phyloP scores from a whole-genome alignment of 2,888 invertebrate genomes.

The Bhutanitis thaidina region DNA sequence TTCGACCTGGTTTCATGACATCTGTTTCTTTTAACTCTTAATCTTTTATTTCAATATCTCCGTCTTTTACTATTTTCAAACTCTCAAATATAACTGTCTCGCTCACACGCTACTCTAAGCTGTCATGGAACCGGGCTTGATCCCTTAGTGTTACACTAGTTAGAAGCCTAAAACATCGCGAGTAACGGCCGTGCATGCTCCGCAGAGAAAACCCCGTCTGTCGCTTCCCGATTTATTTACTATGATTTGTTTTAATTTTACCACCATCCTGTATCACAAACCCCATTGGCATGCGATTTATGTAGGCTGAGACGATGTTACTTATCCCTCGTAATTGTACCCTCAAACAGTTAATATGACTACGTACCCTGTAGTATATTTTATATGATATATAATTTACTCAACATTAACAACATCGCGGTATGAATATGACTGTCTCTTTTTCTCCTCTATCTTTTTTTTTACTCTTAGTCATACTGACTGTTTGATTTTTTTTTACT shows the following conservation, averaged over 20 bases:
- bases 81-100: constrained; percentile 19
- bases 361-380: constrained; percentile 39
- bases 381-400: constrained; percentile 27
- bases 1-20: constrained; percentile 69
- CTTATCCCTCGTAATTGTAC: constrained; percentile 66
- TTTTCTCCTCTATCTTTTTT: constrained; percentile 60
- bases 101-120: constrained; percentile 27
- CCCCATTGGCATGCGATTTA: constrained; percentile 69
- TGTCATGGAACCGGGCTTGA: constrained; percentile 61
- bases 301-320: constrained; percentile 75
- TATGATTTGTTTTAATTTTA: constrained; percentile 40
- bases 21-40: constrained; percentile 24
- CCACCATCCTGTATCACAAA: constrained; percentile 34
- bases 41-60: neutral
- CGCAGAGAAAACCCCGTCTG: constrained; percentile 61
- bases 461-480: constrained; percentile 75
- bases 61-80: constrained; percentile 11
- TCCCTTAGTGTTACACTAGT: constrained; percentile 44
- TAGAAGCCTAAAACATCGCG: constrained; percentile 40
- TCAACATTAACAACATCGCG: constrained; percentile 68
- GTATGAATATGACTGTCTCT: constrained; percentile 73
- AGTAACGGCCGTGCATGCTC: constrained; percentile 60
- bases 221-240: constrained; percentile 55
- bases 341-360: constrained; percentile 77
- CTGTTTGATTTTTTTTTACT: constrained; percentile 71